Evolutionary conservation across 2,888 invertebrate genomes (phyloP).

Genomic region (Cistogaster globosa): DNA sequence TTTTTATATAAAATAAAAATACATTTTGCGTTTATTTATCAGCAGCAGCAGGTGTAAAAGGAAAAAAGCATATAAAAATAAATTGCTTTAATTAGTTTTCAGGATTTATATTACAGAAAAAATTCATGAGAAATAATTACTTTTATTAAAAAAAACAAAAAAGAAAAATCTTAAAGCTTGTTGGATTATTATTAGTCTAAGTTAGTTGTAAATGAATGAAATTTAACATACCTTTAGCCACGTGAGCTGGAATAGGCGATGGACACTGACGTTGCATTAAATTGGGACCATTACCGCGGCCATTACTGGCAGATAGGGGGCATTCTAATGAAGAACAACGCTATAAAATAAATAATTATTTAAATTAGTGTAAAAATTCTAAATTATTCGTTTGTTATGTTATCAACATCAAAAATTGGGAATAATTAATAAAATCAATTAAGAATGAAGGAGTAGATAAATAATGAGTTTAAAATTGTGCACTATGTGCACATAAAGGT

Average conservation of each 20-base stretch:
- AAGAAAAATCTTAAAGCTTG: slow-evolving; percentile 61
- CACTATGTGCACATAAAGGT: too few relatives aligned
- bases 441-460: neutral
- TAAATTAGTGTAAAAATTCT: neutral
- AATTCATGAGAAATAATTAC: slow-evolving; percentile 61
- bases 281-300: slow-evolving; percentile 78
- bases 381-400: neutral
- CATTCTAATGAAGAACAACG: slow-evolving; percentile 94
- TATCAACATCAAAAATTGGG: neutral
- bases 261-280: slow-evolving; percentile 85
- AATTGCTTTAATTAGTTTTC: slow-evolving; percentile 54
- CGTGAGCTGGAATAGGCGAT: slow-evolving; percentile 89
- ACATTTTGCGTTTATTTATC: slow-evolving; percentile 37
- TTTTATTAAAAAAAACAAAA: slow-evolving; percentile 46
- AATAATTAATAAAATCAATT: slow-evolving; percentile 10
- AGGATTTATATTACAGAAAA: slow-evolving; percentile 66
- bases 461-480: too few relatives aligned
- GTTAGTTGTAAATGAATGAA: neutral
- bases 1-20: slow-evolving; percentile 38
- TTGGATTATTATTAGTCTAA: slow-evolving; percentile 64
- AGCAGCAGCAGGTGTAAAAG: slow-evolving; percentile 59
- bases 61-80: slow-evolving; percentile 63
- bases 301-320: slow-evolving; percentile 85
- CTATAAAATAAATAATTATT: slow-evolving; percentile 78
- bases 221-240: slow-evolving; percentile 86